Conservation (phyloP, 2,113 vertebrate genomes). For the Echinops telfairi region DNA sequence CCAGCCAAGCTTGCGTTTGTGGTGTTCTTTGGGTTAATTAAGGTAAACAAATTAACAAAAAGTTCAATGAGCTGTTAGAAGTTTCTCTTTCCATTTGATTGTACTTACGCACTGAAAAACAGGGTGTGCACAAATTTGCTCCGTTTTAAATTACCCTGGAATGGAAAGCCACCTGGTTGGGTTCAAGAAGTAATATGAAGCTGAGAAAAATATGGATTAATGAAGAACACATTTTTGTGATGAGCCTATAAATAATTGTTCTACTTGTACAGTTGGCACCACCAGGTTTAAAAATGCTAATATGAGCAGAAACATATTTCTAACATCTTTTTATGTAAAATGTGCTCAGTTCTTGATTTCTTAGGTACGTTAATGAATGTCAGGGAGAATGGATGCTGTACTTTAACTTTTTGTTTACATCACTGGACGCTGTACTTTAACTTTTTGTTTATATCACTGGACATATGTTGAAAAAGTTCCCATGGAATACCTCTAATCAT, state of each 20-base stretch:
- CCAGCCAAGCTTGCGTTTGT: conserved; percentile 32
- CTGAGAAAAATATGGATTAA: conserved; percentile 88
- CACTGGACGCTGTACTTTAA: conserved; percentile 70
- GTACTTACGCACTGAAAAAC: conserved; percentile 73
- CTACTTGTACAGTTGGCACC: conserved; percentile 81
- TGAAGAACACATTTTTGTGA: conserved; percentile 86
- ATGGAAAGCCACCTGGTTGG: conserved; percentile 86
- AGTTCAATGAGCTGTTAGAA: conserved; percentile 58
- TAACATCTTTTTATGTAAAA: conserved; percentile 86
- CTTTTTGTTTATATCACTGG: conserved; percentile 85
- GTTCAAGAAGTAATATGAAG: conserved; percentile 83
- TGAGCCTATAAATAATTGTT: conserved; percentile 80
- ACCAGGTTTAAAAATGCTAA: conserved; percentile 82
- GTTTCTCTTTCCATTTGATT: conserved; percentile 72
- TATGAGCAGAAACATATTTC: conserved; percentile 87
- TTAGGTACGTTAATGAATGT: conserved; percentile 86
- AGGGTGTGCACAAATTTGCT: conserved; percentile 70
- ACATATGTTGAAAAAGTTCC: conserved; percentile 84
- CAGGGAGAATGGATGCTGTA: conserved; percentile 80
- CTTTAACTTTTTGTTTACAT: conserved; percentile 88
- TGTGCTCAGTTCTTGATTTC: conserved; percentile 85
- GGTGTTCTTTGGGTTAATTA: conserved; percentile 77
- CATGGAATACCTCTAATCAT: conserved; percentile 78
- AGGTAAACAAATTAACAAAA: conserved; percentile 83
- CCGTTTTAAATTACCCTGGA: conserved; percentile 81